Conservation (phyloP, 1,140 invertebrate species). For the Periplaneta americana region DNA sequence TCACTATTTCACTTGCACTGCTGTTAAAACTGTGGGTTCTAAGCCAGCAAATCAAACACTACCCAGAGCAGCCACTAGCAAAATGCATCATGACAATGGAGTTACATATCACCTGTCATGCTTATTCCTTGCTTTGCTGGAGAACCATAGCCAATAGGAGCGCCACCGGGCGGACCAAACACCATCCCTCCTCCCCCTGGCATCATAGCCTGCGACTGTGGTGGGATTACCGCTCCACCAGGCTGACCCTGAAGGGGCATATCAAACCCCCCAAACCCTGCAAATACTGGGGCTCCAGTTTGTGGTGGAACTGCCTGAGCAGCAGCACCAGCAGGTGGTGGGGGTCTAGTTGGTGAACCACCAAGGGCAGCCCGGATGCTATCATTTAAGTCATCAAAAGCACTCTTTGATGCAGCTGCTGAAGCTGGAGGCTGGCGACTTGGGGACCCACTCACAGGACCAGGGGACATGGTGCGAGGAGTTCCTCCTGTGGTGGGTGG, state of each 20-base stretch:
- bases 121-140: conserved; percentile 24
- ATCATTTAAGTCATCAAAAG: conserved; percentile 65
- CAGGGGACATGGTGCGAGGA: conserved; percentile 31
- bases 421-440: not conserved
- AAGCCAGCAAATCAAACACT: conserved; percentile 2
- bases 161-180: conserved; percentile 13
- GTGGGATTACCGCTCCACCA: not conserved
- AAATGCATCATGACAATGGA: conserved; percentile 1
- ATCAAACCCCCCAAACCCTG: conserved; percentile 3
- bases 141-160: conserved; percentile 18
- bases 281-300: conserved; percentile 1
- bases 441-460: conserved; percentile 27
- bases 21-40: no score
- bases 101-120: conserved; percentile 26
- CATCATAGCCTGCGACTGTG: not conserved
- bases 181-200: conserved; percentile 21
- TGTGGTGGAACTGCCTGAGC: not conserved
- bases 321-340: conserved; percentile 21
- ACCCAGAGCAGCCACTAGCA: conserved; percentile 3
- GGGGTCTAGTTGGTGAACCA: conserved; percentile 49
- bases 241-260: not conserved
- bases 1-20: no score
- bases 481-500: conserved; percentile 21
- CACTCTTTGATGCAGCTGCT: conserved; percentile 44
- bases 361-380: conserved; percentile 61